Percentiles rank a stretch among this genome's conserved stretches.
Conservation (phyloP, 2,888 invertebrate genomes). For the Hybos culiciformis region DNA sequence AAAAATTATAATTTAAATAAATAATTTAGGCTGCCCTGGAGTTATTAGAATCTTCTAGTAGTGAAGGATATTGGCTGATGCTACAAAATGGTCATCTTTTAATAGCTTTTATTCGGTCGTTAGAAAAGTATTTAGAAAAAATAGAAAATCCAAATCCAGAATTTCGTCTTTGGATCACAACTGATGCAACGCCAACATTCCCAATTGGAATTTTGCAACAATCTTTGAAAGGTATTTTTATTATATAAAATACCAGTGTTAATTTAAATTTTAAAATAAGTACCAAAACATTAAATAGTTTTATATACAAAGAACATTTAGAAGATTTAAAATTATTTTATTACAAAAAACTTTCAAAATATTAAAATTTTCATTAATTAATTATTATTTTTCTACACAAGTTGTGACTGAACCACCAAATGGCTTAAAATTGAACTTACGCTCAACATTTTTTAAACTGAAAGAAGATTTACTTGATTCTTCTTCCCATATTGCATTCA, state of each 20-base stretch:
- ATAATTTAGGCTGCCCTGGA: constrained; percentile 48
- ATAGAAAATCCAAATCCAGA: constrained; percentile 74
- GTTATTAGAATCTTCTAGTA: constrained; percentile 52
- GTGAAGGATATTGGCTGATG: constrained; percentile 80
- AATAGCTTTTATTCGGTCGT: constrained; percentile 58
- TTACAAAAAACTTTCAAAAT: not conserved
- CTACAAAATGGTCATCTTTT: constrained; percentile 85
- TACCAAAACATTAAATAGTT: too few species aligned
- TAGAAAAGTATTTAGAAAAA: constrained; percentile 74
- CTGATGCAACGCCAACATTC: constrained; percentile 73
- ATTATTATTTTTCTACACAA: constrained; percentile 29
- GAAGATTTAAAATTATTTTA: too few species aligned
- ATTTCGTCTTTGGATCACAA: constrained; percentile 86
- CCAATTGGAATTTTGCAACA: constrained; percentile 81
- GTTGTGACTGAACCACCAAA: constrained; percentile 90
- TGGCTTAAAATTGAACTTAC: constrained; percentile 74
- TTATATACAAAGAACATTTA: too few species aligned
- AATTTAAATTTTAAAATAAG: not conserved
- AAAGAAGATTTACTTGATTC: constrained; percentile 55
- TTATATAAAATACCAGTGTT: not conserved
- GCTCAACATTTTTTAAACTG: constrained; percentile 81
- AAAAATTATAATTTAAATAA: not conserved
- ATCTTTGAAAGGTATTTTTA: constrained; percentile 55
- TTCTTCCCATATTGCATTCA: constrained; percentile 64
- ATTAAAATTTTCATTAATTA: not conserved